phyloP scores from a whole-genome alignment of 1,140 invertebrate species.

The Neodiprion pinetum region DNA sequence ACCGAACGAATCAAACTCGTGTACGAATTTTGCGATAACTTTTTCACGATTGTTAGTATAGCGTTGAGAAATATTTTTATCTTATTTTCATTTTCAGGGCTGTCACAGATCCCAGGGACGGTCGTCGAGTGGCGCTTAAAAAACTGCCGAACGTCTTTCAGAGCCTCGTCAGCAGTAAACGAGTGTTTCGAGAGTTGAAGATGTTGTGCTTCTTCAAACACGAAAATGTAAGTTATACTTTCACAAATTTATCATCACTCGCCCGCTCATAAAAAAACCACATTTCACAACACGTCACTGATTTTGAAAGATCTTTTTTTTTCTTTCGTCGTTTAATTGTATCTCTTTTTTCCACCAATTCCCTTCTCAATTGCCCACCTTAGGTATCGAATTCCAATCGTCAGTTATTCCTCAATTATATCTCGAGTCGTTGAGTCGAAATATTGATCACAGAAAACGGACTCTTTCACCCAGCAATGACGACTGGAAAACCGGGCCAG shows the following conservation, averaged over 20 bases:
- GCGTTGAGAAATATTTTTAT: constrained; percentile 18
- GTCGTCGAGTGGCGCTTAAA: constrained; percentile 96
- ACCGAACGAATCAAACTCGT: too few species aligned
- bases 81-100: constrained; percentile 78
- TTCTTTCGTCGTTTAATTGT: neutral
- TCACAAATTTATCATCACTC: constrained; percentile 31
- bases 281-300: too few species aligned
- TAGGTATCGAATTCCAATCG: too few species aligned
- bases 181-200: constrained; percentile 98
- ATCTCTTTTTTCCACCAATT: neutral
- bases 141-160: constrained; percentile 99
- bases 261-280: constrained; percentile 20
- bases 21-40: neutral
- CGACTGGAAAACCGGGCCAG: too few species aligned
- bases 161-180: constrained; percentile 93
- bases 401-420: too few species aligned
- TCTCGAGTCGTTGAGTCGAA: too few species aligned
- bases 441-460: too few species aligned
- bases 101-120: constrained; percentile 98
- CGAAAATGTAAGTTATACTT: constrained; percentile 88
- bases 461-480: too few species aligned
- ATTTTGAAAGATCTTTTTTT: neutral
- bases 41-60: neutral
- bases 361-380: too few species aligned
- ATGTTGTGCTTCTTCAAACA: constrained; percentile 99